Base-by-base conservation (phyloP, 2,113 vertebrate genomes). In the Vulpes lagopus region DNA sequence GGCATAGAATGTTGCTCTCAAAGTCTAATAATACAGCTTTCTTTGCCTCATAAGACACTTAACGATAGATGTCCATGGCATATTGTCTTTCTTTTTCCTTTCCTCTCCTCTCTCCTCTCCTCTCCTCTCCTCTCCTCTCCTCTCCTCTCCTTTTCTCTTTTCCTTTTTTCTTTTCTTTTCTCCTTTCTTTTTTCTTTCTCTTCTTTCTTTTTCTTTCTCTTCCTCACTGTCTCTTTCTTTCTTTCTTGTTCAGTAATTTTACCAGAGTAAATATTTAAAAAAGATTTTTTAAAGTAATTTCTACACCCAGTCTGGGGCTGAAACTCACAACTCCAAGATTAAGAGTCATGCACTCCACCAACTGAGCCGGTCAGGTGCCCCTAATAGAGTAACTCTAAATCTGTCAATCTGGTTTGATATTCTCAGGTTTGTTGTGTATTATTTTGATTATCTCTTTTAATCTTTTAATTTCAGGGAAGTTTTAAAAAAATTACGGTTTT, bases 391-490 rank as follows among this genome's bases (percentile, higher is more conserved):
- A 81, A 64, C 49, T 92, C 92, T 79, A 84, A 25, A 15, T 78
- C 32, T 62, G 49, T 67, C 38, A 49, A 83, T 81, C 67, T 88
- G 51, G 25, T 73, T 74, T 69, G 83, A 62, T 76, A 65, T 55
- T 74, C 22, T 91, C 11, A 49, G 12, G 14, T 91, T 84, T 85
- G 35, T 60, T 83, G 1, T 95, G 17, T 51, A 73, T 95, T 76
- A 30, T 91, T 93, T 60, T 74, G 20, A 38, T 95, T 91, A 57
- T 78, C 69, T 91, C 14, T 60, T 57, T 69, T 84, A 76, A 51
- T 64, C 64, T 82, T 79, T 38, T 49, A 88, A 95, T 96, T 95
- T 86, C 30, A 35, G 65, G 67, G 14, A 85, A 49, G 10, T 55
- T 82, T n/a, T 55, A 55, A n/a, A 11, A 11, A n/a, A 69, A 69